Evolutionary conservation across 2,888 invertebrate genomes (phyloP).

Genomic region (Andrena fulva): DNA sequence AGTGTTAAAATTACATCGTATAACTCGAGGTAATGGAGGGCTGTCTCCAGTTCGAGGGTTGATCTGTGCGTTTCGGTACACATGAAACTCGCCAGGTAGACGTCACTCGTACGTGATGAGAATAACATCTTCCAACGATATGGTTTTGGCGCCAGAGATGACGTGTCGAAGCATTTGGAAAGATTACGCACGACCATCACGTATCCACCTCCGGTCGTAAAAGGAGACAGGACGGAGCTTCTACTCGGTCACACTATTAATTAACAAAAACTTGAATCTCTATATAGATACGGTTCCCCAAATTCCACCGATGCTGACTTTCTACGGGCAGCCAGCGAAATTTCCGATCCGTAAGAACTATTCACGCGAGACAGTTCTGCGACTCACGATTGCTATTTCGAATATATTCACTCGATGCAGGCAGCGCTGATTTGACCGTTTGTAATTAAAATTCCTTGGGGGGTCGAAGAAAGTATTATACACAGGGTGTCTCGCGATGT

Average conservation of each 20-base stretch:
- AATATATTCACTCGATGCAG: too few relatives aligned
- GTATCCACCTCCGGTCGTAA: slow-evolving; percentile 67
- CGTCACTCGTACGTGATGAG: slow-evolving; percentile 63
- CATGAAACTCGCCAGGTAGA: slow-evolving; percentile 52
- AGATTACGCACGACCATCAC: slow-evolving; percentile 61
- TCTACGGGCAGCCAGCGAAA: neutral
- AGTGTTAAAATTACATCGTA: slow-evolving; percentile 12
- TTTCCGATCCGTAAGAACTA: neutral
- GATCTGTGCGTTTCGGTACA: slow-evolving; percentile 49
- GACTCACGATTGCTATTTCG: too few relatives aligned
- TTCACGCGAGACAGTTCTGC: too few relatives aligned
- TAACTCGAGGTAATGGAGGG: slow-evolving; percentile 44
- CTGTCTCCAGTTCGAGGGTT: neutral
- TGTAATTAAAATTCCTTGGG: too few relatives aligned
- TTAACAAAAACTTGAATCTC: slow-evolving; percentile 58
- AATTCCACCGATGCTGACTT: slow-evolving; percentile 25
- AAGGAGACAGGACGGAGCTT: slow-evolving; percentile 67
- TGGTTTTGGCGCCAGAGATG: slow-evolving; percentile 60
- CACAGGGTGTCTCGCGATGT: too few relatives aligned
- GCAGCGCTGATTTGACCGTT: too few relatives aligned
- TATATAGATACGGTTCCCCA: slow-evolving; percentile 44
- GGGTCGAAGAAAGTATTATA: too few relatives aligned
- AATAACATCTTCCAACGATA: slow-evolving; percentile 49
- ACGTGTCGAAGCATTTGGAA: slow-evolving; percentile 52
- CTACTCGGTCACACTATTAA: slow-evolving; percentile 60